Evolutionary conservation across 2,888 invertebrate species (phyloP), one percentile per base, ranked within the genome.

Genomic region (Noctua janthina): DNA sequence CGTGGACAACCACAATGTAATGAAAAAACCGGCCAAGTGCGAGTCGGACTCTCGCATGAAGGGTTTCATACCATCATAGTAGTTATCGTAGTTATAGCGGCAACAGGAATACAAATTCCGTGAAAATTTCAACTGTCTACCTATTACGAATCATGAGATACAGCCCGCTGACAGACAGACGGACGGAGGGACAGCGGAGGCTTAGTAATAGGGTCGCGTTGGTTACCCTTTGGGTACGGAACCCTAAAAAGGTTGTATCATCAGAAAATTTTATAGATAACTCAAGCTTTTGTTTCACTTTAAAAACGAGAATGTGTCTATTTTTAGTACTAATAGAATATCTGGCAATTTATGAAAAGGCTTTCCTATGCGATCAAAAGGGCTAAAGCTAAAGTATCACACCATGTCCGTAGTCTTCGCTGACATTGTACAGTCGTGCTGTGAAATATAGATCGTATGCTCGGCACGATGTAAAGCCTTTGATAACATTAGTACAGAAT

Each of bases 401-500:
- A 86, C 82, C 7, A 70, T 83, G 79, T 49, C 49, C 70, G 11
- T 75, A 62, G 43, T 75, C 84, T 87, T 81, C 86, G 51, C 71
- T 88, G 88, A 89, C 89, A 88, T 86, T 89, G 88, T 91, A 83
- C 89, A 89, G 85, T 81, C 78, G 72, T 29, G 78, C 87, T 80
- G 79, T 87, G 89, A 90, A 92, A 91, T 91, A 91, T 89, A 88
- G 89, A 90, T 78, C 85, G 88, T 89, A 88, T 83, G 82, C 88
- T 87, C 86, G 86, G 86, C 86, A 88, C 88, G 89, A 88, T 89
- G 75, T 79, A 85, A 79, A 90, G 83, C 83, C 84, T 87, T 78
- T 86, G 88, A 91, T 88, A 86, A 83, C 76, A 82, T 83, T 84
- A 84, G 72, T 83, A 87, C 74, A 87, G 87, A 88, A 88, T 87